phyloP scores from a whole-genome alignment of 2,113 vertebrate genomes.

The Ophthalmolycus amberensis region DNA sequence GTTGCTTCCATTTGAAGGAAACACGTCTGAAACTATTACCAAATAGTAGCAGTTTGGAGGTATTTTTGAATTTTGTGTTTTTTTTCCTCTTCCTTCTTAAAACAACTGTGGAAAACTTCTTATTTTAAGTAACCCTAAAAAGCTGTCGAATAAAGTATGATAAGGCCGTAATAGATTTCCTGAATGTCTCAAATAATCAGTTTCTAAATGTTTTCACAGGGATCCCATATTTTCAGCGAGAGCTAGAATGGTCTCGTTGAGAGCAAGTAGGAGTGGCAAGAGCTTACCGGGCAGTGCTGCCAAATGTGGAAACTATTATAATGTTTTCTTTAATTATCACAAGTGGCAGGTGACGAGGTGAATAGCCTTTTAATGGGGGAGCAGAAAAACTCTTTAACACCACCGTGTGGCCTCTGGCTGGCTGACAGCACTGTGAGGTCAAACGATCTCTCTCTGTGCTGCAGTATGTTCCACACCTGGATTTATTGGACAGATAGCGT shows the following conservation, averaged over 20 bases:
- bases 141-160: not conserved
- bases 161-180: not conserved
- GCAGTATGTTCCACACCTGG: conserved; percentile 50
- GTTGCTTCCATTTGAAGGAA: not conserved
- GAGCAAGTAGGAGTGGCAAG: not conserved
- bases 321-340: conserved; percentile 77
- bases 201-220: conserved; percentile 13
- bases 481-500: conserved; percentile 63
- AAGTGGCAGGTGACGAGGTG: conserved; percentile 77
- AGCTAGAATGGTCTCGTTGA: not conserved
- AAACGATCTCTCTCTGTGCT: conserved; percentile 16
- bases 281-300: not conserved
- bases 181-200: not conserved
- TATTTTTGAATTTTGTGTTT: not conserved
- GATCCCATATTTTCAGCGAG: conserved; percentile 5
- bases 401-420: conserved; percentile 54
- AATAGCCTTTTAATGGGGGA: conserved; percentile 68
- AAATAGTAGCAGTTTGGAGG: not conserved
- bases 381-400: conserved; percentile 61
- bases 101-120: not conserved
- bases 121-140: not conserved
- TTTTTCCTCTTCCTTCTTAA: not conserved
- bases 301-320: conserved; percentile 74
- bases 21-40: not conserved
- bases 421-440: conserved; percentile 42